These are phyloP conservation scores for Cecidostiba fungosa DNA, from an alignment of 2,888 invertebrate genomes.

Conservation along the genomic window DNA sequence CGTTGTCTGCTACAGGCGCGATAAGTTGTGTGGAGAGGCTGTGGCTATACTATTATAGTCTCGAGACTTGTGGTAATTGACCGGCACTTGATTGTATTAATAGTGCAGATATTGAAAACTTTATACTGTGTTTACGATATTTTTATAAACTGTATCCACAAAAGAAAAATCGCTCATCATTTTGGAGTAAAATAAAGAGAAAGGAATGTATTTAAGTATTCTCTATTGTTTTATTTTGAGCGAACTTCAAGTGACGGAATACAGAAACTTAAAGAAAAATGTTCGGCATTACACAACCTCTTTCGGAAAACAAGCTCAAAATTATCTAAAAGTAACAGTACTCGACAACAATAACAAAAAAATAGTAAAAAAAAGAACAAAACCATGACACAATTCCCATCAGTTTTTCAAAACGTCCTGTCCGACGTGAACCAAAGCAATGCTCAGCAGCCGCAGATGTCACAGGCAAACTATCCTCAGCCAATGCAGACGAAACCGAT, in stretches of 20 bases:
- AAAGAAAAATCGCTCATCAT: no score
- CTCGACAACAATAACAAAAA: background rate
- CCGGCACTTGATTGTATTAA: no score
- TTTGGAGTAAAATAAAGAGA: no score
- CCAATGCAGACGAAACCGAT: constrained; percentile 62
- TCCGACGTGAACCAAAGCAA: constrained; percentile 69
- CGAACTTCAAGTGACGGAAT: background rate
- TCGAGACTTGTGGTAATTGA: no score
- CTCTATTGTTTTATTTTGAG: background rate
- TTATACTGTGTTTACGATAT: no score
- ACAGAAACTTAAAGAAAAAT: background rate
- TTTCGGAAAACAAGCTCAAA: background rate
- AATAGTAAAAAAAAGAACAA: constrained; percentile 27
- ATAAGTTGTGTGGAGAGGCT: no score
- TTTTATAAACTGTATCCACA: no score
- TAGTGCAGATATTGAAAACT: no score
- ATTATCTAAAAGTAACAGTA: constrained; percentile 15
- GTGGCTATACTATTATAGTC: no score
- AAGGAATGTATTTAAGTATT: no score
- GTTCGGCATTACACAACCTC: background rate
- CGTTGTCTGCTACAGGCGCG: no score
- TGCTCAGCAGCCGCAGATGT: constrained; percentile 68
- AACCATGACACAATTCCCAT: constrained; percentile 66
- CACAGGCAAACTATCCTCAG: constrained; percentile 61
- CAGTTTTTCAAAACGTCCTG: constrained; percentile 68